phyloP scores from a whole-genome alignment of 2,113 vertebrate genomes.

The Myotis lucifugus region DNA sequence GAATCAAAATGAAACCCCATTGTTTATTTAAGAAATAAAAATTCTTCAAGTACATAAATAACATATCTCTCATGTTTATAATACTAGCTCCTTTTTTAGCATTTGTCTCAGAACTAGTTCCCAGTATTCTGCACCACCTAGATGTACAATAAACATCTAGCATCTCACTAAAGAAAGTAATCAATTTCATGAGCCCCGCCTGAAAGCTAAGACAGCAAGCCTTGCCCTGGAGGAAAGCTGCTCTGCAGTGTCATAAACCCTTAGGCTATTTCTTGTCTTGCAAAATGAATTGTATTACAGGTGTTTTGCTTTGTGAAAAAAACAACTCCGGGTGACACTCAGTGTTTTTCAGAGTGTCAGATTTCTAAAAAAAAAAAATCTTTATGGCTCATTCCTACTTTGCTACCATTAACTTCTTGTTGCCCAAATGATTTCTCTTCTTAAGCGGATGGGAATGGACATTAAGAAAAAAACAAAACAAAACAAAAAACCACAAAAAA shows the following conservation, averaged over 20 bases:
- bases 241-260: not conserved
- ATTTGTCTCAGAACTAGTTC: not conserved
- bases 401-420: not conserved
- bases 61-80: not conserved
- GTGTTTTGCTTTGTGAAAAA: not conserved
- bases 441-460: not conserved
- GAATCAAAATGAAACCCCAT: not conserved
- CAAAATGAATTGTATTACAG: not conserved
- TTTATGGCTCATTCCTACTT: not conserved
- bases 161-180: not conserved
- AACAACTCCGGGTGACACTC: not conserved
- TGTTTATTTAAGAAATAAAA: constrained; percentile 57
- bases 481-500: no score
- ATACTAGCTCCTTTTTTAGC: not conserved
- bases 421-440: not conserved
- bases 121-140: not conserved
- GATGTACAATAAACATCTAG: not conserved
- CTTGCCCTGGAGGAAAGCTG: not conserved
- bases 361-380: not conserved
- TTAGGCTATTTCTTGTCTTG: not conserved
- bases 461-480: not conserved
- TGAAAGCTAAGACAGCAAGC: not conserved
- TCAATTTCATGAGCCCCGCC: not conserved
- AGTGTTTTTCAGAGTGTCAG: not conserved
- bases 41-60: not conserved